Conservation (phyloP, 2,113 vertebrate species). For the Indri indri region DNA sequence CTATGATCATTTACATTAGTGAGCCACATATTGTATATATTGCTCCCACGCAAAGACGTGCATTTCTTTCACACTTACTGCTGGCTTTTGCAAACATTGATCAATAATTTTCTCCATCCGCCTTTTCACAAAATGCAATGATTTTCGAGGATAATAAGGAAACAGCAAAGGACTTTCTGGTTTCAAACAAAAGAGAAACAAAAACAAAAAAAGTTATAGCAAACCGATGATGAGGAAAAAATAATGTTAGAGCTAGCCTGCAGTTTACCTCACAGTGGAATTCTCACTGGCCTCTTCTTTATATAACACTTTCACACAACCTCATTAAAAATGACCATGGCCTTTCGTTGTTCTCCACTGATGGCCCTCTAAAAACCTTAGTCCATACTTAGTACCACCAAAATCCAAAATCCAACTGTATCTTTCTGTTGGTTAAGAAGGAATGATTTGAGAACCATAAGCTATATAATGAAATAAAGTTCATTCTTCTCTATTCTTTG, state of each 20-base stretch:
- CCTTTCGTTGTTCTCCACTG: too few relatives aligned
- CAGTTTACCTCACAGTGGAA: not conserved
- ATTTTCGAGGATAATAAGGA: constrained; percentile 96
- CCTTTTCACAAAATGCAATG: constrained; percentile 96
- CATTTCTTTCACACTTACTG: constrained; percentile 87
- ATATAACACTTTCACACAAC: not conserved
- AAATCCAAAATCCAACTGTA: not conserved
- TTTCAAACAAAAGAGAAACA: constrained; percentile 69
- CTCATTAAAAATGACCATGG: not conserved
- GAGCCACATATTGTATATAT: not conserved
- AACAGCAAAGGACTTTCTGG: constrained; percentile 96
- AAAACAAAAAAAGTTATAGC: constrained; percentile 47
- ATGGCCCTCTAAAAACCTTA: not conserved
- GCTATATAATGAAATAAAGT: not conserved
- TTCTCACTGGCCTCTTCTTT: not conserved
- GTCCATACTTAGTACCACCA: not conserved
- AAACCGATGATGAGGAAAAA: not conserved
- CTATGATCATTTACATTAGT: not conserved
- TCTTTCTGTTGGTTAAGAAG: not conserved
- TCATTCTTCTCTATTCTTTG: not conserved
- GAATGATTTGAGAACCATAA: not conserved
- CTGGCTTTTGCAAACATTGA: constrained; percentile 94
- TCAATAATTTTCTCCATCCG: constrained; percentile 95
- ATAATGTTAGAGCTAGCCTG: not conserved
- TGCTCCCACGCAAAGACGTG: not conserved